These are phyloP conservation scores for Augochlorella aurata DNA, from an alignment of 2,888 invertebrate species.

Conservation along the genomic window DNA sequence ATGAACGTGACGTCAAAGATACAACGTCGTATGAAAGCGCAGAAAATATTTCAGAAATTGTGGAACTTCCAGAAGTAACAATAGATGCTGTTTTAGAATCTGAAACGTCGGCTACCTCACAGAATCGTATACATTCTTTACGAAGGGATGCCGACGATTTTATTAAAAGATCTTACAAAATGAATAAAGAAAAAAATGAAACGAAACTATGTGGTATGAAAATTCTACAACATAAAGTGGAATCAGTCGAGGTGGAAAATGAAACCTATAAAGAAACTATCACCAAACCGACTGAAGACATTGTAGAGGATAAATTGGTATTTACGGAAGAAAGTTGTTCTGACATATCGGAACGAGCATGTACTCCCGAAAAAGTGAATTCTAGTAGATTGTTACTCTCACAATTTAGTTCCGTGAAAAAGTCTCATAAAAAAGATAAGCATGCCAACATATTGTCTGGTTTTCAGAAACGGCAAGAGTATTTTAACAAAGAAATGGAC, in stretches of 20 bases:
- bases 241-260: slow-evolving; percentile 2
- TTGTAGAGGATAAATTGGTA: slow-evolving; percentile 1
- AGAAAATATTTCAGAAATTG: not conserved
- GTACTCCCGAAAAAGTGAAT: slow-evolving; percentile 75
- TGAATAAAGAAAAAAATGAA: slow-evolving; percentile 73
- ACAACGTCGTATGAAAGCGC: slow-evolving; percentile 8
- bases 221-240: slow-evolving; percentile 39
- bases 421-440: slow-evolving; percentile 76
- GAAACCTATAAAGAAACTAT: not conserved
- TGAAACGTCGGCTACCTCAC: slow-evolving; percentile 68
- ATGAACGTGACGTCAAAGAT: not conserved
- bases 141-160: slow-evolving; percentile 71
- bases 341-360: slow-evolving; percentile 63
- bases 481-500: slow-evolving; percentile 45
- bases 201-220: slow-evolving; percentile 67
- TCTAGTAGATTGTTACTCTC: slow-evolving; percentile 75
- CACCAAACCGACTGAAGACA: slow-evolving; percentile 6
- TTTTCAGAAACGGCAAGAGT: slow-evolving; percentile 66
- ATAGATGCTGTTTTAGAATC: slow-evolving; percentile 5
- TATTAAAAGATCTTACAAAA: slow-evolving; percentile 77
- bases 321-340: not conserved
- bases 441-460: slow-evolving; percentile 69
- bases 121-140: slow-evolving; percentile 71
- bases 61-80: slow-evolving; percentile 37
- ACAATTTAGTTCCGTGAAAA: slow-evolving; percentile 75